Evolutionary conservation across 2,113 vertebrate species (phyloP).

Genomic region (Drymodes brunneopygia): DNA sequence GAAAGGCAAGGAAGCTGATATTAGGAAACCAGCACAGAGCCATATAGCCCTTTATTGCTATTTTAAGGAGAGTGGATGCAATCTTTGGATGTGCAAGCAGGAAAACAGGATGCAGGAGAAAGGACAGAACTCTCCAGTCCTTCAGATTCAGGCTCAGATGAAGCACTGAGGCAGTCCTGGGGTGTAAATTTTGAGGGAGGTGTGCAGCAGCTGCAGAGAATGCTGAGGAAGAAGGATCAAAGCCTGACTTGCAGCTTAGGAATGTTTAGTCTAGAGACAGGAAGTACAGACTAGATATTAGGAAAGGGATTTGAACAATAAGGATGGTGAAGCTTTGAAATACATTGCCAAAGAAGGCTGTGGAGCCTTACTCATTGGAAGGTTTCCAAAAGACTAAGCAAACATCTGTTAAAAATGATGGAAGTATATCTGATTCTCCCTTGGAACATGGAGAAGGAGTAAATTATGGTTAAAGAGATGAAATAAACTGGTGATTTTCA

Average conservation of each 20-base stretch:
- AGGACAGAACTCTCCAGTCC: background rate
- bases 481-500: conserved; percentile 13
- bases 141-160: background rate
- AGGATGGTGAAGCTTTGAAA: background rate
- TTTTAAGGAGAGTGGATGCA: background rate
- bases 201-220: background rate
- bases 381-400: conserved; percentile 18
- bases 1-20: background rate
- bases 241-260: background rate
- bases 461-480: conserved; percentile 7
- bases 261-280: background rate
- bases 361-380: background rate
- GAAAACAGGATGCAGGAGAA: background rate
- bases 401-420: conserved; percentile 46
- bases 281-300: conserved; percentile 6
- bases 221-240: background rate
- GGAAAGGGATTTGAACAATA: background rate
- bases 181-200: background rate
- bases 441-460: background rate
- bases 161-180: background rate
- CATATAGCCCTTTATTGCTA: background rate
- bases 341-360: conserved; percentile 36
- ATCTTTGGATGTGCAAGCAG: background rate
- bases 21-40: background rate
- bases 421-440: conserved; percentile 8